Conservation (phyloP, 2,888 invertebrate genomes). For the Nephrotoma flavescens region DNA sequence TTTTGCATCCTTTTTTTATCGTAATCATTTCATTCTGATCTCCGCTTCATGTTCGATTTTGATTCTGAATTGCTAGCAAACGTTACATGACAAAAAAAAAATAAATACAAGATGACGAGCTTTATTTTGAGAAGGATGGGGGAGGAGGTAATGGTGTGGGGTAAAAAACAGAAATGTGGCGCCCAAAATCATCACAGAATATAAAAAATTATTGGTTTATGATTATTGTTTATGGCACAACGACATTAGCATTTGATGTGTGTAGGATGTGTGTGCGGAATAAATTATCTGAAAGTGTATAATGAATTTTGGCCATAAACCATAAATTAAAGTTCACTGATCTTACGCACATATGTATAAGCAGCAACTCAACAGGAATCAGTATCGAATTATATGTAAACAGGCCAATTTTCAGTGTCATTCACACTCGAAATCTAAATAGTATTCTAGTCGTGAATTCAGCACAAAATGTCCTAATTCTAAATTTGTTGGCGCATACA, state of each 20-base stretch:
- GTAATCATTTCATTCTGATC: too few species aligned
- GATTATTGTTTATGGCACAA: background rate
- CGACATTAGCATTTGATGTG: background rate
- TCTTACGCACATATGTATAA: background rate
- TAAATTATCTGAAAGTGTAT: background rate
- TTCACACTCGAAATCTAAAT: background rate
- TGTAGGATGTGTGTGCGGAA: background rate
- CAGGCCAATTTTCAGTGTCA: background rate
- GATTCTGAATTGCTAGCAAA: too few species aligned
- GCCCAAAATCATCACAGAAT: background rate
- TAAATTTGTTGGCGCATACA: background rate
- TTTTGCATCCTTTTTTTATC: too few species aligned
- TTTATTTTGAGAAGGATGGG: too few species aligned
- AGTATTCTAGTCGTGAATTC: background rate
- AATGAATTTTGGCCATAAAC: background rate
- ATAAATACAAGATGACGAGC: too few species aligned
- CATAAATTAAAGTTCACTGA: background rate
- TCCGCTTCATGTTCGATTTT: too few species aligned
- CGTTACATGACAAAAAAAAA: too few species aligned
- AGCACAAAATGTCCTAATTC: background rate
- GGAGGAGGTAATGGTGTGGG: background rate
- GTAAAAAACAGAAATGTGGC: background rate
- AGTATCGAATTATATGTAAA: background rate
- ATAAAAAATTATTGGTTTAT: background rate
- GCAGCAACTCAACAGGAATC: background rate